phyloP scores from a whole-genome alignment of 2,113 vertebrate species.

The Paracanthobrama guichenoti region DNA sequence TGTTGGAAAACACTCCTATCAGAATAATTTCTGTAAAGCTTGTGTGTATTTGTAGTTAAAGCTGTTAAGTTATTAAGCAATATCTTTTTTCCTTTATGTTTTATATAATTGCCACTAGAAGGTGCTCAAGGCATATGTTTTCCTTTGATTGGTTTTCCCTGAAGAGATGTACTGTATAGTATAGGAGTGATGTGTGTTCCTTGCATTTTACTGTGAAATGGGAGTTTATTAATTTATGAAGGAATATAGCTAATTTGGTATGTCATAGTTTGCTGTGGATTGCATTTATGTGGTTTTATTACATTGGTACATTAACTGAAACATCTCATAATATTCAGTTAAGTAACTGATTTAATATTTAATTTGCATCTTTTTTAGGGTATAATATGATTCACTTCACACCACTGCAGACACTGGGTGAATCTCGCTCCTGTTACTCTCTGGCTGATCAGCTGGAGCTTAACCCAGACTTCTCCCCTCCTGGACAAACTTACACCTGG shows the following conservation, averaged over 20 bases:
- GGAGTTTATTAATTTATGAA: neutral
- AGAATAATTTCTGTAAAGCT: no score
- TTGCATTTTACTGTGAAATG: no score
- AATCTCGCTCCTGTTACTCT: slow-evolving; percentile 86
- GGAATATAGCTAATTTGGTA: neutral
- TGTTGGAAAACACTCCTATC: no score
- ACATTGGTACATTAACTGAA: neutral
- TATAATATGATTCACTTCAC: slow-evolving; percentile 95
- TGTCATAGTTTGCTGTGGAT: neutral
- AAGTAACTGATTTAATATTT: slow-evolving; percentile 42
- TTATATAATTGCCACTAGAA: no score
- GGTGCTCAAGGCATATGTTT: no score
- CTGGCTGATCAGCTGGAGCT: slow-evolving; percentile 85
- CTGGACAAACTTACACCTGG: slow-evolving; percentile 79
- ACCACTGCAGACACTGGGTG: slow-evolving; percentile 83
- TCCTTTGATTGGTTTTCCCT: no score
- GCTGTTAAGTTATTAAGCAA: no score
- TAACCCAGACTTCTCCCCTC: slow-evolving; percentile 84
- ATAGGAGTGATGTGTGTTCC: no score
- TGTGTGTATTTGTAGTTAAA: no score
- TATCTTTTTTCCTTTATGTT: no score
- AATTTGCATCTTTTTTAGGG: slow-evolving; percentile 66
- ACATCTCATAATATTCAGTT: neutral
- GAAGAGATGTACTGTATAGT: no score
- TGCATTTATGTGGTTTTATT: neutral